Evolutionary conservation across 2,888 invertebrate species (phyloP).

Genomic region (Hirtodrosophila trivittata): DNA sequence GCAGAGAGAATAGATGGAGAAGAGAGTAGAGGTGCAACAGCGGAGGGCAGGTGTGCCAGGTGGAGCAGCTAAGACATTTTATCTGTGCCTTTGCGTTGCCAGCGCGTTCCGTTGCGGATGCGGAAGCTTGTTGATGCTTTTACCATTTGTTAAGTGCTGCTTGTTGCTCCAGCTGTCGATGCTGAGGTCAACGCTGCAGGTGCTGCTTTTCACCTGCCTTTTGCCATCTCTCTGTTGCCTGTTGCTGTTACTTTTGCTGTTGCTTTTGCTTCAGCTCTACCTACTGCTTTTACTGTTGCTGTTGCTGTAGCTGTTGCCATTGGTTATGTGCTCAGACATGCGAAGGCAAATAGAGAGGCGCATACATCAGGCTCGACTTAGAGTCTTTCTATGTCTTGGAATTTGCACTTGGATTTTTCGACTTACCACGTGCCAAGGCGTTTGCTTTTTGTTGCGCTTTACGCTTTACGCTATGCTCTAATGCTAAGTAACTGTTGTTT

Average conservation of each 20-base stretch:
- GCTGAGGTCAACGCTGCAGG: slow-evolving; percentile 79
- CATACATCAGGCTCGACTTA: slow-evolving; percentile 47
- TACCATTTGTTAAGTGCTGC: slow-evolving; percentile 80
- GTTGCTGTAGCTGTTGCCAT: slow-evolving; percentile 55
- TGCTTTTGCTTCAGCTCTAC: not conserved
- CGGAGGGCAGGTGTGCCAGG: slow-evolving; percentile 13
- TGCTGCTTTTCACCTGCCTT: slow-evolving; percentile 49
- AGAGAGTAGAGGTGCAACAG: not conserved
- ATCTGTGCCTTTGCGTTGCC: slow-evolving; percentile 69
- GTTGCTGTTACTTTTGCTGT: slow-evolving; percentile 10
- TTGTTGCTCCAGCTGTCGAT: slow-evolving; percentile 79
- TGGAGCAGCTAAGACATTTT: slow-evolving; percentile 70
- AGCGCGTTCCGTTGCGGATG: slow-evolving; percentile 75
- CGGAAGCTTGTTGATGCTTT: slow-evolving; percentile 80
- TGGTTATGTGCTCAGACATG: slow-evolving; percentile 62
- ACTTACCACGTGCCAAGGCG: slow-evolving; percentile 70
- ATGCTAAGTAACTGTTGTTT: slow-evolving; percentile 77
- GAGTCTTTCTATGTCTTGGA: slow-evolving; percentile 32
- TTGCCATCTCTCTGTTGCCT: slow-evolving; percentile 20
- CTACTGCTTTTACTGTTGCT: slow-evolving; percentile 16
- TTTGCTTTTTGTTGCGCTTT: slow-evolving; percentile 72
- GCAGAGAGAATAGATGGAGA: slow-evolving; percentile 16
- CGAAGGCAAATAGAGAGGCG: slow-evolving; percentile 39
- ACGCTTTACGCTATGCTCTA: slow-evolving; percentile 50
- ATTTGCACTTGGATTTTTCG: slow-evolving; percentile 67